Percentiles rank a stretch among this genome's conserved stretches.
These are phyloP conservation scores for Passer montanus DNA, from an alignment of 2,113 vertebrate genomes.

Conservation along the genomic window DNA sequence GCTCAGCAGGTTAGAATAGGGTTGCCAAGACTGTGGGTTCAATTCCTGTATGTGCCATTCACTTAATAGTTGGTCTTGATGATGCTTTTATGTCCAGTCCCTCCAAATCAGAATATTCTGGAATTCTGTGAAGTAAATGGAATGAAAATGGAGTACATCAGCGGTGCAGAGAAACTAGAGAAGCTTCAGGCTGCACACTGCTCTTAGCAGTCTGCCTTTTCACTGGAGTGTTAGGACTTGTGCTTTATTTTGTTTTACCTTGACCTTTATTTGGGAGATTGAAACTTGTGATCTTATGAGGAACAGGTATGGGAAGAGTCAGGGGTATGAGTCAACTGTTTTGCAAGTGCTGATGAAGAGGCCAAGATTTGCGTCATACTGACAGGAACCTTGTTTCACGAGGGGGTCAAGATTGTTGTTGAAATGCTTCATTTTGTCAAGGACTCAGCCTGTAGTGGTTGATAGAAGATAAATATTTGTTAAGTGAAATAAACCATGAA, in stretches of 20 bases:
- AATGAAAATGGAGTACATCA: not conserved
- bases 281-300: conserved; percentile 4
- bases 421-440: conserved; percentile 35
- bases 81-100: too few species aligned
- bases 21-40: not conserved
- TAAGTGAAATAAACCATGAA: not conserved
- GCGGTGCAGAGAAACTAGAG: not conserved
- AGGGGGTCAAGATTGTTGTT: not conserved
- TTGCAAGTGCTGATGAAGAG: conserved; percentile 55
- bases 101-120: not conserved
- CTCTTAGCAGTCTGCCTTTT: not conserved
- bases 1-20: not conserved
- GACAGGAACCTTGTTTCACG: conserved; percentile 17
- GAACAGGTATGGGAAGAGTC: conserved; percentile 11
- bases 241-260: conserved; percentile 6
- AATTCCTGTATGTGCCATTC: not conserved
- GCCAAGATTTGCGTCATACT: conserved; percentile 45
- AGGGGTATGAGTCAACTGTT: conserved; percentile 42
- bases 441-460: not conserved
- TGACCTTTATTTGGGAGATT: conserved; percentile 17
- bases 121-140: not conserved
- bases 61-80: not conserved
- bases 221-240: not conserved
- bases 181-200: not conserved
- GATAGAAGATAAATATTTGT: conserved; percentile 10